Evolutionary conservation across 2,888 invertebrate species (phyloP).

Genomic region (Euplexia lucipara): DNA sequence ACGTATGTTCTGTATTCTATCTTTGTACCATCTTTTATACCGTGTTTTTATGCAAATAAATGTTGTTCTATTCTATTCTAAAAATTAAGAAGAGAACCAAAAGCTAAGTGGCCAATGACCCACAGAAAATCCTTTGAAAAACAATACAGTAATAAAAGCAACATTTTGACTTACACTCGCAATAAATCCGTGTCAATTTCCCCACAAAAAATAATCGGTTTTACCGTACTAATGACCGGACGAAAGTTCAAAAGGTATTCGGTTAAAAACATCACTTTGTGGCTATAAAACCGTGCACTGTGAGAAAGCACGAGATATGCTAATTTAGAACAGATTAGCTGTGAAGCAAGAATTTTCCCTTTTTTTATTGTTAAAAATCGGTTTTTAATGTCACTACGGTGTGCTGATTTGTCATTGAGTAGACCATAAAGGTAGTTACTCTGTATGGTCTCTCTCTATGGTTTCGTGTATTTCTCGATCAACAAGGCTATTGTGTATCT

Average conservation of each 20-base stretch:
- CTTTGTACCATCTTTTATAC: no score
- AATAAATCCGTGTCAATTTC: conserved; percentile 53
- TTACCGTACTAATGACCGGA: conserved; percentile 67
- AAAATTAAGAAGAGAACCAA: background rate
- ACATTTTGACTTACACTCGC: conserved; percentile 20
- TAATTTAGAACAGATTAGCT: conserved; percentile 75
- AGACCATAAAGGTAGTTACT: conserved; percentile 1
- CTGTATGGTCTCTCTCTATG: no score
- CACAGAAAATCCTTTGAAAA: background rate
- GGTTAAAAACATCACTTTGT: conserved; percentile 50
- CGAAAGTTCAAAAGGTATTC: conserved; percentile 70
- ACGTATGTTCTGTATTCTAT: no score
- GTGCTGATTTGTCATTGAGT: conserved; percentile 9
- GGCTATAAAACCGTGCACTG: conserved; percentile 62
- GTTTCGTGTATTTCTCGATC: background rate
- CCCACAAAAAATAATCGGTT: conserved; percentile 49
- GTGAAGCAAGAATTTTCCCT: conserved; percentile 41
- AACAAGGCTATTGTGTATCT: no score
- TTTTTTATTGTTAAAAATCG: conserved; percentile 44
- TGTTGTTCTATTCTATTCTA: background rate
- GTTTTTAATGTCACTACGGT: conserved; percentile 42
- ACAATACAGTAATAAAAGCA: conserved; percentile 3
- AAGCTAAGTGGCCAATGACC: background rate
- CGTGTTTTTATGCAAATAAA: no score
- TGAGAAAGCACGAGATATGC: conserved; percentile 77